Conservation (phyloP, 2,888 invertebrate species). For the Melangyna quadrimaculata region DNA sequence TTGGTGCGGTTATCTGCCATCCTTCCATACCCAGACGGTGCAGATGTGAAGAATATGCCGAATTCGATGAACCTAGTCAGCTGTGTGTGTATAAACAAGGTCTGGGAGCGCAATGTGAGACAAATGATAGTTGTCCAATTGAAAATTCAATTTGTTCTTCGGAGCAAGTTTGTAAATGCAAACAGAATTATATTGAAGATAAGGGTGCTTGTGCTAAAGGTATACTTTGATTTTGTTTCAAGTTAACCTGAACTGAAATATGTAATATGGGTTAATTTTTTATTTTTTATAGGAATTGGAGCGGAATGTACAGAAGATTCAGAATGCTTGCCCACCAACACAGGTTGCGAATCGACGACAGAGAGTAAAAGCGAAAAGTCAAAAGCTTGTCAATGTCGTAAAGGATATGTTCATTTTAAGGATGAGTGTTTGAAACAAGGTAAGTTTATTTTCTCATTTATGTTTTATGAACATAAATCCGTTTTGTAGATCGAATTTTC, state of each 20-base stretch:
- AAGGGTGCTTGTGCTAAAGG: conserved; percentile 77
- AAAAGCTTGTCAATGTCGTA: conserved; percentile 78
- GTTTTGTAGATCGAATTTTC: no score
- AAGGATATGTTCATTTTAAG: conserved; percentile 78
- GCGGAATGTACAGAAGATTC: conserved; percentile 76
- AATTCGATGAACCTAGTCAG: conserved; percentile 77
- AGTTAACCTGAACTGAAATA: background rate
- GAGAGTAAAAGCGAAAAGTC: conserved; percentile 72
- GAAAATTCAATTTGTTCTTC: conserved; percentile 77
- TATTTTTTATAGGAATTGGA: conserved; percentile 77
- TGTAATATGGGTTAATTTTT: background rate
- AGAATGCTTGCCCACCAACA: conserved; percentile 76
- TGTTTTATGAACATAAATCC: no score
- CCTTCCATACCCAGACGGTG: conserved; percentile 77
- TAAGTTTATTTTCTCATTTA: conserved; percentile 56
- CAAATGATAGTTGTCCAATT: conserved; percentile 75
- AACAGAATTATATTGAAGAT: conserved; percentile 75
- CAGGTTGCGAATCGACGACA: conserved; percentile 74
- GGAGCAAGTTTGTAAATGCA: conserved; percentile 77
- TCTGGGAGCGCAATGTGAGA: conserved; percentile 78
- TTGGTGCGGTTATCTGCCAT: conserved; percentile 77
- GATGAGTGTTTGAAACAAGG: conserved; percentile 79
- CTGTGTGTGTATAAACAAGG: conserved; percentile 78
- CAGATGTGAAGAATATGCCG: conserved; percentile 78
- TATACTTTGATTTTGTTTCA: conserved; percentile 19